Conservation (phyloP, 2,888 invertebrate genomes). For the Nomada goodeniana region DNA sequence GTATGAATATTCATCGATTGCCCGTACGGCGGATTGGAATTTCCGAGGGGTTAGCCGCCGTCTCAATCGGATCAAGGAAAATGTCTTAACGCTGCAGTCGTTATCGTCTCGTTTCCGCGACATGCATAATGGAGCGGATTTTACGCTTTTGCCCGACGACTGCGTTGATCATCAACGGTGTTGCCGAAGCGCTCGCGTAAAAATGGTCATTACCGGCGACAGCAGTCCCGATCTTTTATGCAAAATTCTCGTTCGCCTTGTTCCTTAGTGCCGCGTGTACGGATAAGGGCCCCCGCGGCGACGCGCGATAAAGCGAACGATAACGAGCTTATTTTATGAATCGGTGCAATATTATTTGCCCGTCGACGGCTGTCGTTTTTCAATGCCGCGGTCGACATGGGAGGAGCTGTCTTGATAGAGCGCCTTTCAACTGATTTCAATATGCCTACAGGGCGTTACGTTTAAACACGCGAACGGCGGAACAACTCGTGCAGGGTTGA, state of each 20-base stretch:
- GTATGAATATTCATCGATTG: constrained; percentile 75
- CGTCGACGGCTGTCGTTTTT: background rate
- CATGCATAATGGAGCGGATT: constrained; percentile 58
- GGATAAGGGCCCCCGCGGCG: background rate
- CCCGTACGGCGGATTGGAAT: constrained; percentile 55
- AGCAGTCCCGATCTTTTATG: constrained; percentile 6
- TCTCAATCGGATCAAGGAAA: constrained; percentile 76
- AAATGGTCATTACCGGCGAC: background rate
- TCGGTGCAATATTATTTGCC: background rate
- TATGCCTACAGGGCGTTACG: background rate
- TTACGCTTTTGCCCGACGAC: constrained; percentile 23
- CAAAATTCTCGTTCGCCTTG: constrained; percentile 13
- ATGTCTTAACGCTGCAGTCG: constrained; percentile 64
- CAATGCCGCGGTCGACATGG: background rate
- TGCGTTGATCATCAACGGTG: background rate
- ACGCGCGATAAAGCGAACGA: background rate
- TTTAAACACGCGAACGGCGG: background rate
- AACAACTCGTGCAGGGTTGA: no score
- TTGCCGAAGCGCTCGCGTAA: constrained; percentile 13
- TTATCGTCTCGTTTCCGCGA: constrained; percentile 52
- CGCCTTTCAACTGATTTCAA: no score
- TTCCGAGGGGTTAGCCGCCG: constrained; percentile 68
- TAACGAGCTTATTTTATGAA: background rate
- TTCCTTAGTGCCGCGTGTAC: background rate
- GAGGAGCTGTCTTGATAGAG: no score